phyloP scores from a whole-genome alignment of 30 jellyfish, hydroid and myxozoan species.

The Chrysaora quinquecirrha region DNA sequence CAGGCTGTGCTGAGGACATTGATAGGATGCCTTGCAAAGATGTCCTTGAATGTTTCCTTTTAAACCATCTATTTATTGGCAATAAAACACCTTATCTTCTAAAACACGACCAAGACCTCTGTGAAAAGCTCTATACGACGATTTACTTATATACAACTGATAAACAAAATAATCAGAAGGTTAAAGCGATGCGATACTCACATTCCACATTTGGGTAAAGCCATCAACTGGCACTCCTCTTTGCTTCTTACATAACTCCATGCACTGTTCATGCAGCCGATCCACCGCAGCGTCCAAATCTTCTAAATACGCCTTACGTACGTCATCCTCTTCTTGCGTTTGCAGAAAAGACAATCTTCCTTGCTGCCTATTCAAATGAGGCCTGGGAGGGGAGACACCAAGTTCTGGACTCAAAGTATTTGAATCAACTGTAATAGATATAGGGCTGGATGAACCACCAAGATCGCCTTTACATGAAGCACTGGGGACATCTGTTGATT shows the following conservation, averaged over 20 bases:
- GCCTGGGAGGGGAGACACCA: constrained; percentile 49
- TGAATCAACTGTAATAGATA: background rate
- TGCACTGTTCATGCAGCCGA: constrained; percentile 80
- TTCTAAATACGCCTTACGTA: constrained; percentile 70
- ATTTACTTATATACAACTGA: no score
- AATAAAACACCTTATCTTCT: no score
- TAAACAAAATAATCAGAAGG: no score
- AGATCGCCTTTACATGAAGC: background rate
- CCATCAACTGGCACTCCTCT: constrained; percentile 84
- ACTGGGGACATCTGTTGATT: background rate
- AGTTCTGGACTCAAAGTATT: constrained; percentile 10
- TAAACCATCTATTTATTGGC: no score
- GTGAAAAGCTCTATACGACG: no score
- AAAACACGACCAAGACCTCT: no score
- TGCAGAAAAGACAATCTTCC: constrained; percentile 84
- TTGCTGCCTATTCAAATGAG: constrained; percentile 75
- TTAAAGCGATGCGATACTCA: no score
- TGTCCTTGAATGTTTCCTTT: no score
- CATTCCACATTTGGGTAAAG: constrained; percentile 89
- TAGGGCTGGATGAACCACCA: background rate
- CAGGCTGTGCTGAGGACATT: no score
- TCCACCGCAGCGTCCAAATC: constrained; percentile 85
- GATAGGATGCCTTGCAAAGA: no score
- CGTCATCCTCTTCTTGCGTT: constrained; percentile 65
- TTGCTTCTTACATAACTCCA: constrained; percentile 75